A percentile compares a stretch with the other conserved stretches of the same genome.
phyloP scores from a whole-genome alignment of 2,113 vertebrate species.

The Platysteira castanea region DNA sequence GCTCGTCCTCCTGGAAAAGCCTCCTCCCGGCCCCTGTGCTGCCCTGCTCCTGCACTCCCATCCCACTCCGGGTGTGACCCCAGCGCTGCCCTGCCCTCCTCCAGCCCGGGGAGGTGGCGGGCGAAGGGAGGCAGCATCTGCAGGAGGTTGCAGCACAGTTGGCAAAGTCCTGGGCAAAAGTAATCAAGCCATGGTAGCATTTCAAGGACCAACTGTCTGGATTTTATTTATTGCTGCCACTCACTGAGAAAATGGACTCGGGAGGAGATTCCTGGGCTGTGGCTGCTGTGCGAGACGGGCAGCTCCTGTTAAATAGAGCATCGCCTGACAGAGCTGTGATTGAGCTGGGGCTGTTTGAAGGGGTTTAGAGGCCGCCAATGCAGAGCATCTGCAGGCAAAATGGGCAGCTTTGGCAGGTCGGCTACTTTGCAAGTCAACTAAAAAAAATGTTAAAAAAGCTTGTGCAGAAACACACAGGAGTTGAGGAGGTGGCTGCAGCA shows the following conservation, averaged over 20 bases:
- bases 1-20: neutral
- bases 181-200: neutral
- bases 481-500: neutral
- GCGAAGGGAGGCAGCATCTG: neutral
- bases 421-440: slow-evolving; percentile 8
- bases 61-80: accelerated
- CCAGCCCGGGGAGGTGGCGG: neutral
- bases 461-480: neutral
- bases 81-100: neutral
- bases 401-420: neutral
- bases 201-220: slow-evolving; percentile 45
- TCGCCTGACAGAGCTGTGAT: slow-evolving; percentile 54
- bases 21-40: neutral
- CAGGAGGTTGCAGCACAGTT: neutral
- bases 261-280: slow-evolving; percentile 33
- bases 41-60: neutral
- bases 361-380: slow-evolving; percentile 30
- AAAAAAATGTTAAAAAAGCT: too few species aligned
- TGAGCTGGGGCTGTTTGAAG: slow-evolving; percentile 37
- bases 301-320: slow-evolving; percentile 59
- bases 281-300: neutral
- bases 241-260: slow-evolving; percentile 44
- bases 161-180: slow-evolving; percentile 10
- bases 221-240: slow-evolving; percentile 55
- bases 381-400: slow-evolving; percentile 43